These are phyloP conservation scores for Labeo calbasu DNA, from an alignment of 2,797 vertebrate genomes.

Conservation along the genomic window DNA sequence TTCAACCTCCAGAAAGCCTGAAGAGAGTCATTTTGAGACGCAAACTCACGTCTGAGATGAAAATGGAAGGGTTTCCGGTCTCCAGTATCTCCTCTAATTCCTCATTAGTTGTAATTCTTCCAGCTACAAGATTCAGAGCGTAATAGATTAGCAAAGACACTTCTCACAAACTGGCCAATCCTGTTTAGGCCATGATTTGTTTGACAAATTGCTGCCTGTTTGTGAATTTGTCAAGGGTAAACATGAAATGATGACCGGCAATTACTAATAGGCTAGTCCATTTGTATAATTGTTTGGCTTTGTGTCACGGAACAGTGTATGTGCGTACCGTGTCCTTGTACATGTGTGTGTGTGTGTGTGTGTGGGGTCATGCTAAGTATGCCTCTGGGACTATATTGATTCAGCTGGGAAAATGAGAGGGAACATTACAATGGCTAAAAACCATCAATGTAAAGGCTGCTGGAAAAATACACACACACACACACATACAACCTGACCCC, in stretches of 20 bases:
- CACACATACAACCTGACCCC: background rate
- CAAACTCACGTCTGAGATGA: slow-evolving; percentile 82
- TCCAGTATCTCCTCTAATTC: slow-evolving; percentile 96
- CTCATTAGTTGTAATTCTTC: slow-evolving; percentile 88
- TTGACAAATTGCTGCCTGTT: background rate
- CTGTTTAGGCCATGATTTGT: background rate
- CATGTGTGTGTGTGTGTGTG: slow-evolving; percentile 3
- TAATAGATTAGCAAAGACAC: background rate
- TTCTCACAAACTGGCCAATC: background rate
- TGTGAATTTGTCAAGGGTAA: slow-evolving; percentile 17
- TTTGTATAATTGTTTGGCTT: slow-evolving; percentile 26
- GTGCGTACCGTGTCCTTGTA: slow-evolving; percentile 13
- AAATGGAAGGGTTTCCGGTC: slow-evolving; percentile 91
- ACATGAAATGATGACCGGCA: slow-evolving; percentile 16
- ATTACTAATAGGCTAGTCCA: slow-evolving; percentile 16
- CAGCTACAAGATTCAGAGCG: slow-evolving; percentile 77
- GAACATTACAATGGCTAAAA: slow-evolving; percentile 36
- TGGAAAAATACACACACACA: background rate
- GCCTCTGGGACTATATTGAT: slow-evolving; percentile 47
- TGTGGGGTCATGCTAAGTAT: background rate
- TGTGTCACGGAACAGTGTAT: slow-evolving; percentile 13
- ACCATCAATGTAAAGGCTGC: slow-evolving; percentile 12
- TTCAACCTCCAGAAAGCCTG: background rate
- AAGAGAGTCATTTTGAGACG: background rate
- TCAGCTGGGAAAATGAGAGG: slow-evolving; percentile 58